These are phyloP conservation scores for Callipepla californica DNA, from an alignment of 2,113 vertebrate genomes.

Conservation along the genomic window DNA sequence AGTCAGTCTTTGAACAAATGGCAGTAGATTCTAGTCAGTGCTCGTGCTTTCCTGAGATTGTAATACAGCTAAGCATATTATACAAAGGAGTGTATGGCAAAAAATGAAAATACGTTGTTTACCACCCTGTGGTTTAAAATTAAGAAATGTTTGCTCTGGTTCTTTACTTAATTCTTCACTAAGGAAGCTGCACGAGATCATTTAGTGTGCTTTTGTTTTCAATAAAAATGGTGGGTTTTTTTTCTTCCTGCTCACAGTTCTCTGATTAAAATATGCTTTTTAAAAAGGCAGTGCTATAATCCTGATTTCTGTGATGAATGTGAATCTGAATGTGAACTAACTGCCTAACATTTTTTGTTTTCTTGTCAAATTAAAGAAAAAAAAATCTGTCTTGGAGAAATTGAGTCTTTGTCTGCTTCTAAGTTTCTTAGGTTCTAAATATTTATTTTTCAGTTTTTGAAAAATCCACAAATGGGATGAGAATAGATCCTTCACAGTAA, in stretches of 20 bases:
- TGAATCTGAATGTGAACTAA: not conserved
- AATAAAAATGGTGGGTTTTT: not conserved
- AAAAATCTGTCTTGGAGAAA: not conserved
- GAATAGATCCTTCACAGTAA: not conserved
- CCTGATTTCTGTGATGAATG: not conserved
- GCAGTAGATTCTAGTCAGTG: not conserved
- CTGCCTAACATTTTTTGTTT: not conserved
- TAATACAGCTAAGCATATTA: not conserved
- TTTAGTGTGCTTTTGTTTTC: conserved; percentile 18
- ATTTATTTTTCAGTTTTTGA: not conserved
- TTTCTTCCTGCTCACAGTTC: not conserved
- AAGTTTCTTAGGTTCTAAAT: not conserved
- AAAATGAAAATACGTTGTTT: not conserved
- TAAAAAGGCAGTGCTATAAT: not conserved
- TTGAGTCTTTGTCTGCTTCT: not conserved
- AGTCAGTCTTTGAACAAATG: conserved; percentile 56
- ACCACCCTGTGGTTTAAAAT: not conserved
- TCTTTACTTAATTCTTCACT: not conserved
- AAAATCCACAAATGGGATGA: not conserved
- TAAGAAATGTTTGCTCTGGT: not conserved
- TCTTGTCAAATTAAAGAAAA: not conserved
- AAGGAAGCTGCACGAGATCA: not conserved
- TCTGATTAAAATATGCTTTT: not conserved
- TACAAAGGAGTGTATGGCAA: not conserved
- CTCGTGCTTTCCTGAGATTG: not conserved